These are phyloP conservation scores for Excalfactoria chinensis DNA, from an alignment of 2,113 vertebrate species.

Conservation along the genomic window DNA sequence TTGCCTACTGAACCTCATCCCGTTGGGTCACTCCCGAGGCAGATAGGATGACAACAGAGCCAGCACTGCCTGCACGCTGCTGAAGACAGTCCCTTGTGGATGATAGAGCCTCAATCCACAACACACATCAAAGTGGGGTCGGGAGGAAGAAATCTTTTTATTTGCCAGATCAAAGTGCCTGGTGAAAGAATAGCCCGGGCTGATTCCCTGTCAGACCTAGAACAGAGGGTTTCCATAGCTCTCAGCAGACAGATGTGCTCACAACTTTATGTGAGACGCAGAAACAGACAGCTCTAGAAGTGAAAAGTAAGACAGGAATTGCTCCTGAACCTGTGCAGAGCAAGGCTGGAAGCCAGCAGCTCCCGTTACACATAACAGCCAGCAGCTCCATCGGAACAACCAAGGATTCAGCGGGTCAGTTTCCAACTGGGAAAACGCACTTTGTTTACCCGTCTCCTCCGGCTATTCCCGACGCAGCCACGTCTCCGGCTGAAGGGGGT, in stretches of 20 bases:
- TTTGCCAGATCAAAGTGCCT: not conserved
- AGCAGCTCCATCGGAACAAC: not conserved
- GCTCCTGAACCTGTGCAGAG: not conserved
- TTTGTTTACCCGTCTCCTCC: not conserved
- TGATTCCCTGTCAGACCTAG: not conserved
- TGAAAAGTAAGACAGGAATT: not conserved
- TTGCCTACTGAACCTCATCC: not conserved
- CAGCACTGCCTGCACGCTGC: not conserved
- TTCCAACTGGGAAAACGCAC: not conserved
- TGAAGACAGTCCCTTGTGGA: not conserved
- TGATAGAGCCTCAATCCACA: not conserved
- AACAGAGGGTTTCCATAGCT: not conserved
- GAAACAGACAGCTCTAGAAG: not conserved
- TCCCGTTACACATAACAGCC: not conserved
- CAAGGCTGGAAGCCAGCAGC: not conserved
- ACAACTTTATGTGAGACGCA: not conserved
- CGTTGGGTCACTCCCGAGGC: not conserved
- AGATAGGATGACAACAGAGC: not conserved
- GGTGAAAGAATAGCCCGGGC: not conserved
- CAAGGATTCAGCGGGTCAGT: rapidly evolving
- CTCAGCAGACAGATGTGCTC: not conserved
- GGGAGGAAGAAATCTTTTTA: not conserved
- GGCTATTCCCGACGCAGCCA: not conserved
- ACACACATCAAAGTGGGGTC: not conserved
- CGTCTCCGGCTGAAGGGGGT: not conserved